Evolutionary conservation across 2,797 vertebrate species (phyloP).

Genomic region (Trachops cirrhosus): DNA sequence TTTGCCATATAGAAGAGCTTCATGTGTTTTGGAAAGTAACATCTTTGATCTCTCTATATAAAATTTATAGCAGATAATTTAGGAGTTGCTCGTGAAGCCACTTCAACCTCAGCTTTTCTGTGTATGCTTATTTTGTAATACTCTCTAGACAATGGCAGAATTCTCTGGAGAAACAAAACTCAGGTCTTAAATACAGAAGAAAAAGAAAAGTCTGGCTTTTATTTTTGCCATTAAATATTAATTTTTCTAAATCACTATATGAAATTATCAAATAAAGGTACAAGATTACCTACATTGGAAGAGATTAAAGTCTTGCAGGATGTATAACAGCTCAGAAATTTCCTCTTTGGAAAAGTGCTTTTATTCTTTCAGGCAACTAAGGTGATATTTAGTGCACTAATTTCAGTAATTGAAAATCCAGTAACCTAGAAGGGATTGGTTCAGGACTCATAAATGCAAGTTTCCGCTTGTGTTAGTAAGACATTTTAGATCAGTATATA

Average conservation of each 20-base stretch:
- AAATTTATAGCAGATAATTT: not conserved
- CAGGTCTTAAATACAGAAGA: not conserved
- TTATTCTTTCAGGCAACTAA: conserved; percentile 1
- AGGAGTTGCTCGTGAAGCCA: not conserved
- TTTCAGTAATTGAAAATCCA: conserved; percentile 1
- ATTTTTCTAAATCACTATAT: not conserved
- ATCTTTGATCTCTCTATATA: not conserved
- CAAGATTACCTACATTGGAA: not conserved
- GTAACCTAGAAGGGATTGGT: not conserved
- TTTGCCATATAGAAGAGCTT: not conserved
- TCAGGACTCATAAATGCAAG: not conserved
- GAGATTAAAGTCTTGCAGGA: not conserved
- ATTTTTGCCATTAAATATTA: not conserved
- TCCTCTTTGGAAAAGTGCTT: not conserved
- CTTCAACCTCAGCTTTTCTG: not conserved
- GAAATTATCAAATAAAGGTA: not conserved
- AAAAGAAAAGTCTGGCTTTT: not conserved
- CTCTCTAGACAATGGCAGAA: not conserved
- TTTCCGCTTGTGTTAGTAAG: not conserved
- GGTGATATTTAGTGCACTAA: not conserved
- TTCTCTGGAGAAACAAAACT: not conserved
- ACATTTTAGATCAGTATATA: not conserved
- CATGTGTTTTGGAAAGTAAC: not conserved
- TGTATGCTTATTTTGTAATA: not conserved
- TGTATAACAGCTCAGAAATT: not conserved